These are phyloP conservation scores for Geophilus truncorum DNA, from an alignment of 2,888 invertebrate genomes.

Conservation along the genomic window DNA sequence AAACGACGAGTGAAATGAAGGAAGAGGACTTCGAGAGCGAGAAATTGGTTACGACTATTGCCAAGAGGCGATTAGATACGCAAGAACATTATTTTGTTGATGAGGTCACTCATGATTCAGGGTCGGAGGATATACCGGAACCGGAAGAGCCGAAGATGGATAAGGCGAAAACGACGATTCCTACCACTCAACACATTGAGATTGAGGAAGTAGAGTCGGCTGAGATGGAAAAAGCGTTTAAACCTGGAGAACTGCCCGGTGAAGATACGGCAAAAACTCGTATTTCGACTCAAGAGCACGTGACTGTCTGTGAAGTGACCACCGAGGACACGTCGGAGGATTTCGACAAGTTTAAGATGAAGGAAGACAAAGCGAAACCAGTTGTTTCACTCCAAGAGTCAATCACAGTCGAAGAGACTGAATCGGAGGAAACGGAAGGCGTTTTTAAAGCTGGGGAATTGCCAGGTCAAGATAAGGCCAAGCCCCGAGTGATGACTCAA, in stretches of 20 bases:
- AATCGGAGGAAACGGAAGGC: conserved; percentile 37
- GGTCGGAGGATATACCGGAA: conserved; percentile 28
- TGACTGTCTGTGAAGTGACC: conserved; percentile 34
- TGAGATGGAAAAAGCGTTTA: conserved; percentile 46
- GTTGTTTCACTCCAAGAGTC: conserved; percentile 41
- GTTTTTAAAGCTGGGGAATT: conserved; percentile 30
- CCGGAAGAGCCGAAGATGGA: conserved; percentile 29
- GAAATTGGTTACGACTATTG: conserved; percentile 16
- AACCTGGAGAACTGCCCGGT: conserved; percentile 37
- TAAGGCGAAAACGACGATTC: conserved; percentile 43
- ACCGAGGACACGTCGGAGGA: conserved; percentile 31
- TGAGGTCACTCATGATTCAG: conserved; percentile 30
- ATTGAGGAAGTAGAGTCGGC: conserved; percentile 49
- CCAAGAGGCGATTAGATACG: conserved; percentile 36
- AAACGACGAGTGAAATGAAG: conserved; percentile 33
- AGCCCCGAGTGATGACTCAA: conserved; percentile 29
- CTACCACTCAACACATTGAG: conserved; percentile 47
- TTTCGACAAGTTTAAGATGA: neutral
- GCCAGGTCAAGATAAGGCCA: conserved; percentile 36
- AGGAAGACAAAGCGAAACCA: conserved; percentile 37
- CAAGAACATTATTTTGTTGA: conserved; percentile 34
- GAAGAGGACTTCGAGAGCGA: conserved; percentile 29
- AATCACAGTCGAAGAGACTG: conserved; percentile 40
- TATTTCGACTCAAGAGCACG: conserved; percentile 34
- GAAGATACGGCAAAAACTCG: conserved; percentile 35